phyloP scores from a whole-genome alignment of 30 jellyfish, hydroid and myxozoan genomes.

The Cassiopea xamachana region DNA sequence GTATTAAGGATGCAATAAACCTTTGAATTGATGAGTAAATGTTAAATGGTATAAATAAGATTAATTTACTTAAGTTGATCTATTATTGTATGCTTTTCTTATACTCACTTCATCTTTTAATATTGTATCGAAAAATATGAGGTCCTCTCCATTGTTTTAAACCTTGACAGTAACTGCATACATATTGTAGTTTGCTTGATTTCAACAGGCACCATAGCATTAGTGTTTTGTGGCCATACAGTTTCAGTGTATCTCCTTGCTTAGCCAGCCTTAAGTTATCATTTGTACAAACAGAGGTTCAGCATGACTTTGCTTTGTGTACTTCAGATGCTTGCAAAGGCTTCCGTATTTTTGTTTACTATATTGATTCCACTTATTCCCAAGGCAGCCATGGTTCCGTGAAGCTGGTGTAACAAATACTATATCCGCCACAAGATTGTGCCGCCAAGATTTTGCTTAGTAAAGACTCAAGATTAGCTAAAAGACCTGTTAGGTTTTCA shows the following conservation, averaged over 20 bases:
- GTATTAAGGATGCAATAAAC: neutral
- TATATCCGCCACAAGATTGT: constrained; percentile 34
- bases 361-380: constrained; percentile 56
- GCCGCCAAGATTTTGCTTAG: constrained; percentile 28
- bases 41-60: neutral
- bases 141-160: no score
- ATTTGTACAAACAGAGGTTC: neutral
- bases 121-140: no score
- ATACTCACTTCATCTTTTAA: no score
- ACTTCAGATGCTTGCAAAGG: neutral
- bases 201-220: no score
- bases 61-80: no score
- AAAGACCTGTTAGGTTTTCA: constrained; percentile 13
- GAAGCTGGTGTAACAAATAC: constrained; percentile 40
- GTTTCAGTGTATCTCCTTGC: neutral
- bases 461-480: constrained; percentile 26
- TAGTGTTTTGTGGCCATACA: neutral
- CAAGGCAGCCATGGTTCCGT: constrained; percentile 68
- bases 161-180: no score
- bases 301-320: neutral
- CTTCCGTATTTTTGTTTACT: neutral
- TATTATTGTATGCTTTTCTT: neutral
- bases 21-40: neutral
- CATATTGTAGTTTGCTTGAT: no score
- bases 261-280: neutral